Base-by-base conservation (phyloP, 2,797 vertebrate genomes). In the Hyperoplus immaculatus region DNA sequence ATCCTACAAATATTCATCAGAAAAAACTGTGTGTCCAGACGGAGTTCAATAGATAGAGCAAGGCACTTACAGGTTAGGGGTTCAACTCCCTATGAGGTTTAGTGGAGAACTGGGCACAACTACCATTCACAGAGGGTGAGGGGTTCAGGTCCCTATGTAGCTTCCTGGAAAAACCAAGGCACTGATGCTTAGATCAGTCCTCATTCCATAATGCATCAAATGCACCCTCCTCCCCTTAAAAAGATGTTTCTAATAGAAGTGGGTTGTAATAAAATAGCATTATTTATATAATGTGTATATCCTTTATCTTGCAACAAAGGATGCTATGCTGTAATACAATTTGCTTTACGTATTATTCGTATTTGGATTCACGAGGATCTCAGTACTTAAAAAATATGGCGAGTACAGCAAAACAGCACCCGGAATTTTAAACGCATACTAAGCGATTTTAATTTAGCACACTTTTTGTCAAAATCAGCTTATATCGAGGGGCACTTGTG, bases 1-100 rank as follows among this genome's bases (percentile, higher is more conserved):
- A 69, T 72, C 56, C 55, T 42, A 74, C 45, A 73, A 84, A 82
- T 69, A 80, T 78, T 72, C 64, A 73, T 83, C 79, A 80, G 54
- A 63, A 61, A 50, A 68, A 8, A 76, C 68, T 69, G 66, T 65
- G 8, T 5, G 57, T 16, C n/a, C 62, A 53, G 47, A 55, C n/a
- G 60, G 45, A 77, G 58, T 53, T 78, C 60, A 63, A 53, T 53
- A 18, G 49, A 66, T n/a, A 66, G 47, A 78, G 60, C 45, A 29
- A 58, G 56, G 53, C 62, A 60, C 69, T 66, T 54, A 36, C 13
- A 66, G 78, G 76, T 81, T 61, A 69, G 21, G 5, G 49, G 78
- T 79, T 80, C 64, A 75, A 68, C 66, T 75, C 62, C 61, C 64
- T 54, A 18, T 18, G 47, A 46, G 54, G 45, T 57, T 70, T 18